phyloP scores from a whole-genome alignment of 2,113 vertebrate genomes.

The Alouatta palliata region DNA sequence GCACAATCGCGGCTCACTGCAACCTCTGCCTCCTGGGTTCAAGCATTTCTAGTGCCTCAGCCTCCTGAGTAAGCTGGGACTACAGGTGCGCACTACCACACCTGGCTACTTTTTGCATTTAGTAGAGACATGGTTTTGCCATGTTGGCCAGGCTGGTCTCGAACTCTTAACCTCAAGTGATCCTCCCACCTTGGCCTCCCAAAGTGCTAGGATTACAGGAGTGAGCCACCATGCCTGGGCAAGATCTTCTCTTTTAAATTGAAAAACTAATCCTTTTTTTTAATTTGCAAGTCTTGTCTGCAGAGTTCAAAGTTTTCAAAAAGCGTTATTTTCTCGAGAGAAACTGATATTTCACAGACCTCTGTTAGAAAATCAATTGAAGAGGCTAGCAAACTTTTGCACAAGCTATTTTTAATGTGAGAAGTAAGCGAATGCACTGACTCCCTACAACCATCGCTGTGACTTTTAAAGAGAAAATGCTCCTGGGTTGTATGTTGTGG shows the following conservation, averaged over 20 bases:
- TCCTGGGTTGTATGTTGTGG: background rate
- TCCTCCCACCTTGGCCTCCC: no score
- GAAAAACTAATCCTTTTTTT: background rate
- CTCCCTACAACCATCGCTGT: background rate
- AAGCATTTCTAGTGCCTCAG: no score
- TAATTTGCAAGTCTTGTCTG: background rate
- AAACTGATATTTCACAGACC: background rate
- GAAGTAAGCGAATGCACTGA: background rate
- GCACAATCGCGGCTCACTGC: no score
- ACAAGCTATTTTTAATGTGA: slow-evolving; percentile 59
- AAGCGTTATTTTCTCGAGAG: slow-evolving; percentile 31
- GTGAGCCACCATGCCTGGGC: no score
- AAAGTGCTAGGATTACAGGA: no score
- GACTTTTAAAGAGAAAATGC: background rate
- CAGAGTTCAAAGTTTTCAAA: background rate
- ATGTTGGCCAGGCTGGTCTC: no score
- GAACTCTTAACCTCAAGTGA: no score
- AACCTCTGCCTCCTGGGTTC: no score
- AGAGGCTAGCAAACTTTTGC: slow-evolving; percentile 24
- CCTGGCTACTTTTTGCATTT: no score
- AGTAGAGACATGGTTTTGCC: no score
- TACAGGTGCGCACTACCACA: no score
- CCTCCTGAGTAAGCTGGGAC: no score
- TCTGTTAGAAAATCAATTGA: slow-evolving; percentile 21
- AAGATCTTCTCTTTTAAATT: background rate